Base-by-base conservation (phyloP, 1,140 invertebrate species). In the Meteorus sp. region DNA sequence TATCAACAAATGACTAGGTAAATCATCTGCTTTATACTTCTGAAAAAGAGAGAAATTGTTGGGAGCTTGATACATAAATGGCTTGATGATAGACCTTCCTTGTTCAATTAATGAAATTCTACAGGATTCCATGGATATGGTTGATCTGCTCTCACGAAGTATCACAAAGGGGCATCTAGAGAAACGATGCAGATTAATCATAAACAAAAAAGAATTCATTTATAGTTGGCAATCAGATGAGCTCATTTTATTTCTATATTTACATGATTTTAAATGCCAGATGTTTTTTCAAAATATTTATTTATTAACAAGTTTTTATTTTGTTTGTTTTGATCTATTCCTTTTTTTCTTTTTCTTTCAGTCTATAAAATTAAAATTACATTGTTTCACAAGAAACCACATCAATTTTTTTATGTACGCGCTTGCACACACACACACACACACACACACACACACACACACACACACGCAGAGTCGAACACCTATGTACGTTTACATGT, bases 341-440 rank as follows among this genome's bases (percentile, higher is more conserved):
- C 48, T 52, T 47, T 56, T 57, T 57, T n/a, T n/a, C n/a, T n/a
- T 7, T 48, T 31, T 53, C 39, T 57, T 61, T 73, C 69, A 69
- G 66, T 71, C 71, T 67, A 66, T 69, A 63, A 60, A 56, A 70
- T 69, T 69, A 63, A 68, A 71, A n/a, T n/a, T 70, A 68, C 61
- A 69, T 52, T 53, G 50, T 64, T 39, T 33, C n/a, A n/a, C n/a
- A n/a, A n/a, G n/a, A n/a, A n/a, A n/a, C n/a, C n/a, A n/a, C n/a
- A n/a, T n/a, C n/a, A n/a, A n/a, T n/a, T n/a, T n/a, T n/a, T n/a
- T n/a, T n/a, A n/a, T 39, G 17, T 39, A 23, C 15, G 9, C 15
- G 39, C 17, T 2, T 43, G 15, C 9, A 19, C 11, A 22, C 13
- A 29, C n/a, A 29, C 20, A 25, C 11, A 6, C n/a, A 13, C n/a